Base-by-base conservation (phyloP, 2,797 vertebrate genomes). In the Ciconia nigra region DNA sequence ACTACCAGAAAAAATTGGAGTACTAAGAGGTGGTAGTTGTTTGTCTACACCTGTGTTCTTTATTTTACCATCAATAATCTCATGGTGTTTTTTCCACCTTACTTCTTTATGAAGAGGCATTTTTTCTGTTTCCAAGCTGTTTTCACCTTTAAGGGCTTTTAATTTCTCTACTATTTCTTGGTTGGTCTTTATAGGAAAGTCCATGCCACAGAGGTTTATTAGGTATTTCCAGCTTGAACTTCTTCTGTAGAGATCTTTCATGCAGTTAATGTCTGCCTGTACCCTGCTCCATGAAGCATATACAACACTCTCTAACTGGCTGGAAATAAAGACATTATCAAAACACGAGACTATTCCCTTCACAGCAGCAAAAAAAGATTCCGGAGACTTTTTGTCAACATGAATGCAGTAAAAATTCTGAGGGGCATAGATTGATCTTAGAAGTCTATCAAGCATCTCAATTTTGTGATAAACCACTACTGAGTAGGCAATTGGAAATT, bases 381-480 rank as follows among this genome's bases (percentile, higher is more conserved):
- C 78, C 3, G 97, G 82, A 2, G 99, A 97, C 67, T 99, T 99
- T 90, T 79, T 98, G 96, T 99, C 99, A 89, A 99, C 98, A 24
- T 99, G 99, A 93, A 99, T 96, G 84, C 99, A 99, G 79, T 99
- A 99, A 94, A 98, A 94, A 97, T 99, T 99, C 93, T 99, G 99
- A 81, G 99, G 99, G 62, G 98, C 94, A 3, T 99, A 99, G 90
- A 99, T 99, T 41, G 98, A 98, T 70, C 99, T 98, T 77, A 99
- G 96, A 57, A 99, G 98, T 91, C 98, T 98, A 87, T 99, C 99
- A 82, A 99, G 98, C 98, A 98, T 99, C 89, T 99, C 98, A 57
- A 99, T 98, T 98, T 99, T 99, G 90, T 99, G 99, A 97, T 99
- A 98, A 85, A 99, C 98, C 54, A 99, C 98, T 39, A 99, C 98